These are phyloP conservation scores for Zoroaster sp. DNA, from an alignment of 53 echinoderm and acorn worm species.

Conservation along the genomic window DNA sequence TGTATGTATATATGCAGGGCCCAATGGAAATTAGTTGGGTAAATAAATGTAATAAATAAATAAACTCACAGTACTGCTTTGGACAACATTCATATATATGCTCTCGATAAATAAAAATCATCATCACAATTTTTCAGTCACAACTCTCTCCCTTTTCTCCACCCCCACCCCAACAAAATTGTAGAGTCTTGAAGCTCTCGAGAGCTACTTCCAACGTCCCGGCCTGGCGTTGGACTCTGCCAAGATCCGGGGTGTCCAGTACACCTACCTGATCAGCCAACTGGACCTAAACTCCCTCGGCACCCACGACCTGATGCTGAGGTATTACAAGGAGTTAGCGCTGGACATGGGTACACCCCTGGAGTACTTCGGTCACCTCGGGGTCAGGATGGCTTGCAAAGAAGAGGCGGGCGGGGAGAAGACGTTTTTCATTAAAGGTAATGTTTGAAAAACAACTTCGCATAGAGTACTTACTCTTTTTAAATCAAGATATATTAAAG, in stretches of 20 bases:
- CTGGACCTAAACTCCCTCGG: conserved; percentile 74
- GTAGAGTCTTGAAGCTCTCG: conserved; percentile 78
- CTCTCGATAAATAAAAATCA: too few species aligned
- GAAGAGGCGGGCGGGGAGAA: conserved; percentile 61
- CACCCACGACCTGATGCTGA: conserved; percentile 72
- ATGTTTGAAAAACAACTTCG: too few species aligned
- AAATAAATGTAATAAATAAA: too few species aligned
- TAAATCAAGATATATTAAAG: too few species aligned
- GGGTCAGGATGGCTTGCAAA: conserved; percentile 74
- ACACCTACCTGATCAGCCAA: conserved; percentile 58
- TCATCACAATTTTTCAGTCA: too few species aligned
- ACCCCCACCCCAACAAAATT: too few species aligned
- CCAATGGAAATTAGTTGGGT: too few species aligned
- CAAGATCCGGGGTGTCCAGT: conserved; percentile 66
- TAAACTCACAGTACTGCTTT: too few species aligned
- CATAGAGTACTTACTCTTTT: too few species aligned
- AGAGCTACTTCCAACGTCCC: conserved; percentile 81
- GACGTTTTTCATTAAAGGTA: conserved; percentile 79
- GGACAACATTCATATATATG: too few species aligned
- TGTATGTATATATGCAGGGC: too few species aligned
- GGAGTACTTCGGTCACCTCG: conserved; percentile 86
- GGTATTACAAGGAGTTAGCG: conserved; percentile 77
- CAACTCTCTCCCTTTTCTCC: too few species aligned
- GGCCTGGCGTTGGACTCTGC: conserved; percentile 64
- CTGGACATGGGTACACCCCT: conserved; percentile 69